Base-by-base conservation (phyloP, 1,140 invertebrate genomes). In the Charaxes varanes region DNA sequence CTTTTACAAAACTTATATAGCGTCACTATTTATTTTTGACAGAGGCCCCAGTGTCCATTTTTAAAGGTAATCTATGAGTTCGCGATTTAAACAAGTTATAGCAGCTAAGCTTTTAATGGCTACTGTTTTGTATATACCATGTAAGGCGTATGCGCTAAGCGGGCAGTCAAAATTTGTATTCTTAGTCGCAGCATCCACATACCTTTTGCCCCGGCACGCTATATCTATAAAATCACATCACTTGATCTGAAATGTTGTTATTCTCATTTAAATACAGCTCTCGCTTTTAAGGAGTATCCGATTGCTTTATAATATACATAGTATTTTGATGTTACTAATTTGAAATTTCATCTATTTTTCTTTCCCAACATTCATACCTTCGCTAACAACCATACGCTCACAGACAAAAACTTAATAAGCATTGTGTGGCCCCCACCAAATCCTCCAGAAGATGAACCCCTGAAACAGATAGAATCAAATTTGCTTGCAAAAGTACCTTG, bases 391-490 rank as follows among this genome's bases (percentile, higher is more conserved):
- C 35, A 62, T 37, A 45, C 44, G 56, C 67, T 72, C 81, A 79
- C 62, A 86, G 84, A 59, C 44, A 83, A 85, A 73, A 81, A 76
- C 69, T 72, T 86, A 24, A 85, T 86, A 81, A 88, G 84, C 67
- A 85, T 90, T 76, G 84, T 88, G 60, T 90, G 89, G 89, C 88
- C 88, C 50, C 88, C 88, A 50, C 63, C 68, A 38, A 84, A 76
- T 62, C 70, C 70, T 24, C 66, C 70, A 36, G 79, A 82, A 53
- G 79, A 84, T 45, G 80, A 83, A 54, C 41, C 40, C 30, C 35
- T 42, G 26, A 42, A 24, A 16, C 28, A 48, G 4, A 41, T 26
- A 32, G 26, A 36, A 32, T 27, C 53, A 37, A 52, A 52, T 41
- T 38, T 21, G 18, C 19, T 34, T 37, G 24, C 41, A 31, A 55